Evolutionary conservation across 2,888 invertebrate genomes (phyloP).

Genomic region (Dicyrtoma fusca): DNA sequence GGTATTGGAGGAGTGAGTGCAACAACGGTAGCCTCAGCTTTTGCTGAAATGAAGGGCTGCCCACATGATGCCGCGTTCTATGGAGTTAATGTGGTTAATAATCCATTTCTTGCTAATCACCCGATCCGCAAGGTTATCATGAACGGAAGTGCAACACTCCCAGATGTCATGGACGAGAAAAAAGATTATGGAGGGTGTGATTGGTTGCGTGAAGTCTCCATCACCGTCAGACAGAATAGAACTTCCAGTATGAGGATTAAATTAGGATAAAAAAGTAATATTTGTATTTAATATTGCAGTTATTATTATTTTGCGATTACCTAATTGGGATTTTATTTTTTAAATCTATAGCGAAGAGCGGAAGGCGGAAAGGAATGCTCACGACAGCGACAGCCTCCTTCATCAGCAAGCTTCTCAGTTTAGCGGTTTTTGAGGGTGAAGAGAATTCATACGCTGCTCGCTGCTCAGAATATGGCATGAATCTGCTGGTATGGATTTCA

Average conservation of each 20-base stretch:
- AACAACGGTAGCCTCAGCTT: slow-evolving; percentile 35
- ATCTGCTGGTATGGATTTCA: slow-evolving; percentile 84
- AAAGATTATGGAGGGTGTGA: slow-evolving; percentile 73
- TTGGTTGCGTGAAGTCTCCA: slow-evolving; percentile 87
- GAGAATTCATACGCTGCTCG: slow-evolving; percentile 63
- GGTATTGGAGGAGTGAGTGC: not conserved
- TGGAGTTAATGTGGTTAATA: slow-evolving; percentile 18
- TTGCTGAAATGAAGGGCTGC: slow-evolving; percentile 26
- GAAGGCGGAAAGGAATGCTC: slow-evolving; percentile 15
- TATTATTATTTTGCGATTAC: no score
- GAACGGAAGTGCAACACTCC: slow-evolving; percentile 5
- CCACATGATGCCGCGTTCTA: slow-evolving; percentile 11
- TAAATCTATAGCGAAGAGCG: no score
- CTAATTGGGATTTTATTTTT: no score
- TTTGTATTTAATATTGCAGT: no score
- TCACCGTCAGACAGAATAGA: slow-evolving; percentile 79
- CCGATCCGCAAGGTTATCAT: slow-evolving; percentile 26
- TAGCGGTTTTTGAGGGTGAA: slow-evolving; percentile 57
- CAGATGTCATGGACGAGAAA: slow-evolving; percentile 48
- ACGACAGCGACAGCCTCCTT: slow-evolving; percentile 22
- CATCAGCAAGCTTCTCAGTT: slow-evolving; percentile 44
- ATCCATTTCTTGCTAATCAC: slow-evolving; percentile 23
- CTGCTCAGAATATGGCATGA: slow-evolving; percentile 71
- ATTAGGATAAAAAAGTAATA: no score
- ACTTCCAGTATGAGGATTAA: slow-evolving; percentile 69